phyloP scores from a whole-genome alignment of 2,888 invertebrate genomes.

The Ormyrus rosae region DNA sequence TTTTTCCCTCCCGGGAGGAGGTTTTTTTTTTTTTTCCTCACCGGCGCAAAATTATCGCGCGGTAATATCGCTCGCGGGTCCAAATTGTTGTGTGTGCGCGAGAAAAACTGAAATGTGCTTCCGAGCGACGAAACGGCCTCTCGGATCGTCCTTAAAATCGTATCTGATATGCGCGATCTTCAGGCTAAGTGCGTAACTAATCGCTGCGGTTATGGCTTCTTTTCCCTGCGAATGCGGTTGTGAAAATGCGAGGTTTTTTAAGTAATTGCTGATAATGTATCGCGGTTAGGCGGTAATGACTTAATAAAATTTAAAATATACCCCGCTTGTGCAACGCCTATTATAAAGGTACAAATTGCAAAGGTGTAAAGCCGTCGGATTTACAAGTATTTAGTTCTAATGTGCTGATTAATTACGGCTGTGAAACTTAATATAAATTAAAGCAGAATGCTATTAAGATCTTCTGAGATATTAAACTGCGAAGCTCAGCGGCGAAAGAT shows the following conservation, averaged over 20 bases:
- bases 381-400: neutral
- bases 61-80: constrained; percentile 32
- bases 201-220: constrained; percentile 28
- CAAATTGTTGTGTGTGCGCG: neutral
- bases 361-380: neutral
- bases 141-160: constrained; percentile 39
- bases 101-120: constrained; percentile 38
- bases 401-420: neutral
- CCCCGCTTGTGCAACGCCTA: neutral
- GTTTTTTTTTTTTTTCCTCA: constrained; percentile 4
- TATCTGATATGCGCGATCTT: constrained; percentile 31
- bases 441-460: no score
- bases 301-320: no score
- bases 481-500: no score
- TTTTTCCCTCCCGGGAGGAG: constrained; percentile 8
- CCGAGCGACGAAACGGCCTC: constrained; percentile 22
- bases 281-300: no score
- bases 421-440: no score
- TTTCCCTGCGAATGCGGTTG: neutral
- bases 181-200: constrained; percentile 16
- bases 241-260: neutral
- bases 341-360: neutral
- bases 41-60: constrained; percentile 25
- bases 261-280: neutral
- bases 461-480: no score